These are phyloP conservation scores for Panthera tigris DNA, from an alignment of 2,113 vertebrate genomes.

Conservation along the genomic window DNA sequence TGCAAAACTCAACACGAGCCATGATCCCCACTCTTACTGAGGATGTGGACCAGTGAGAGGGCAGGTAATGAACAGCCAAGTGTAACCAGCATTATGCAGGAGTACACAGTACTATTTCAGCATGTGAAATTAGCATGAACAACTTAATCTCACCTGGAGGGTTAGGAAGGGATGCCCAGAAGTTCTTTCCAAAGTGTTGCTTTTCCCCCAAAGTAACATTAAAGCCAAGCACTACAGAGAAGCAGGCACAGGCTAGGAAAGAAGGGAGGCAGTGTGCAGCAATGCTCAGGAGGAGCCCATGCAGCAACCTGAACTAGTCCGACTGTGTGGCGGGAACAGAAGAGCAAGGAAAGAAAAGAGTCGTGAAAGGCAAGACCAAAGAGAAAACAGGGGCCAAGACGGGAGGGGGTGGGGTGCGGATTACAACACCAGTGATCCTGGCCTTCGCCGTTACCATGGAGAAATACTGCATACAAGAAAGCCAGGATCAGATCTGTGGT, in stretches of 20 bases:
- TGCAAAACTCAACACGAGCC: neutral
- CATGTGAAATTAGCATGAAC: neutral
- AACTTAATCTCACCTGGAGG: neutral
- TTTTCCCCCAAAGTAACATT: neutral
- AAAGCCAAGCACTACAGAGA: neutral
- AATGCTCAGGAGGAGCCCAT: neutral
- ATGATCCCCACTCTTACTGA: neutral
- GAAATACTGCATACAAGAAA: neutral
- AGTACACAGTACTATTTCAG: too few species aligned
- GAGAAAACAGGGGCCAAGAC: neutral
- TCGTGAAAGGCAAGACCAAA: neutral
- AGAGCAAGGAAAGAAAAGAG: neutral
- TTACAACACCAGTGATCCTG: neutral
- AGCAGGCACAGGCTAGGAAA: neutral
- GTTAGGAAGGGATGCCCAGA: neutral
- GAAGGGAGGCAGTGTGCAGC: neutral
- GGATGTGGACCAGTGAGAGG: neutral
- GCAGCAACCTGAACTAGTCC: neutral
- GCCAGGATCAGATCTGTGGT: neutral
- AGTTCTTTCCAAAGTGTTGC: neutral
- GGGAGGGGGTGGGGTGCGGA: neutral
- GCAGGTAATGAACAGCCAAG: neutral
- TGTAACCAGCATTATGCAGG: neutral
- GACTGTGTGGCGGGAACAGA: neutral
- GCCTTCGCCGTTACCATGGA: neutral